Percentiles rank a stretch among this genome's conserved stretches.
These are phyloP conservation scores for Rhadina sibilatrix DNA, from an alignment of 2,113 vertebrate species.

Conservation along the genomic window DNA sequence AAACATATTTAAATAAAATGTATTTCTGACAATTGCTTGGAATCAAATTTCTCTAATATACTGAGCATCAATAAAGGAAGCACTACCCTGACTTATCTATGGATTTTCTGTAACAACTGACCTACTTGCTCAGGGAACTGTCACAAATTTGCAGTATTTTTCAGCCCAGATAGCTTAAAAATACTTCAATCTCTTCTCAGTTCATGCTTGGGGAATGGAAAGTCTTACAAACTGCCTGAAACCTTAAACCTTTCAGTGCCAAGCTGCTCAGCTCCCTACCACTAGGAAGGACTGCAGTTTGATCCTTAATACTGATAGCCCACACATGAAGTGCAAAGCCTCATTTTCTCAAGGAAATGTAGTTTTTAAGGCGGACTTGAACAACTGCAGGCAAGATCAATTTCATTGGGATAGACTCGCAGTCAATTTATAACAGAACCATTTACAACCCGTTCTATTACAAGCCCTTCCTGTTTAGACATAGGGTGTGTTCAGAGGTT, in stretches of 20 bases:
- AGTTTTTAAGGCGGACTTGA: not conserved
- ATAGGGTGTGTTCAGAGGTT: accelerated
- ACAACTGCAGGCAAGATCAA: not conserved
- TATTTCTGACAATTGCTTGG: not conserved
- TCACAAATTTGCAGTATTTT: not conserved
- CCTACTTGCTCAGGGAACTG: not conserved
- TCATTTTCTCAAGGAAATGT: not conserved
- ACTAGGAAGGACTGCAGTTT: not conserved
- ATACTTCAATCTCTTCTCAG: not conserved
- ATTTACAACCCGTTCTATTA: accelerated
- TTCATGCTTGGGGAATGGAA: not conserved
- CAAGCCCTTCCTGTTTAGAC: not conserved
- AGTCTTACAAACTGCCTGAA: not conserved
- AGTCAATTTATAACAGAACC: not conserved
- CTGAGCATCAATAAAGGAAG: not conserved
- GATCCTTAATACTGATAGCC: accelerated
- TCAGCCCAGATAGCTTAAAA: not conserved
- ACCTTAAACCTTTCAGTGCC: not conserved
- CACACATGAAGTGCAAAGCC: accelerated
- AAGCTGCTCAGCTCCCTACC: not conserved
- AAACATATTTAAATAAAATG: not conserved
- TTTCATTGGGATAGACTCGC: accelerated
- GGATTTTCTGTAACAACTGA: not conserved
- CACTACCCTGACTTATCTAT: not conserved
- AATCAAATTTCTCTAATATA: not conserved